Base-by-base conservation (phyloP, 2,888 invertebrate genomes). In the Lepidochrysops patricia region DNA sequence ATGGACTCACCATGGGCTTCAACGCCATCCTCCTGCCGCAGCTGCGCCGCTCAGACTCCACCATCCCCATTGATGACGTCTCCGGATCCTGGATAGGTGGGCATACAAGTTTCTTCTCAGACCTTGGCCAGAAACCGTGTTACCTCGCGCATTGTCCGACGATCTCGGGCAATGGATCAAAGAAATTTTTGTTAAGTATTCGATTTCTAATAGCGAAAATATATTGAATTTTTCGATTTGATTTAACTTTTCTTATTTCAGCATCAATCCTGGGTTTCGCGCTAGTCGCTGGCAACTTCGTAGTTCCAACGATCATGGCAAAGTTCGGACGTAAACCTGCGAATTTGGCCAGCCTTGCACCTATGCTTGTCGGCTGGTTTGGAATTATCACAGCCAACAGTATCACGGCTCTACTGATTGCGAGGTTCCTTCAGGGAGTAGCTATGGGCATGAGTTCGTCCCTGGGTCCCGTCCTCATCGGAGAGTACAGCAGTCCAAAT, bases 1-100 rank as follows among this genome's bases (percentile, higher is more conserved):
- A 79, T 29, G 82, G 82, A 0, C 65, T 79, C 66, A 76, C 78
- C 56, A 76, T 82, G 72, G 92, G 92, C 0, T 92, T 90, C 67
- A 90, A 91, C 1, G 91, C 91, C 1, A 82, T 91, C 2, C 73
- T 92, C 43, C 71, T 92, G 43, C 91, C 92, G 0, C 91, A 92
- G 71, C 77, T 92, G 29, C 74, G 82, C 61, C 63, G 67, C 2
- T 70, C 75, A 0, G 75, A 75, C 52, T 80, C 83, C 5, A 64
- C 73, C 3, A 84, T 90, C 43, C 73, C 69, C 4, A 82, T 90
- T 2, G 81, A 80, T 48, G 76, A 79, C 43, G 74, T 82, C 4
- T 79, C 89, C 15, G 86, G 84, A 9, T 91, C 91, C 19, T 91
- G 91, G 91, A 89, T 92, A 71, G 91, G 84, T 82, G 64, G 64